phyloP scores from a whole-genome alignment of 2,113 vertebrate species.

The Sorex fumeus region DNA sequence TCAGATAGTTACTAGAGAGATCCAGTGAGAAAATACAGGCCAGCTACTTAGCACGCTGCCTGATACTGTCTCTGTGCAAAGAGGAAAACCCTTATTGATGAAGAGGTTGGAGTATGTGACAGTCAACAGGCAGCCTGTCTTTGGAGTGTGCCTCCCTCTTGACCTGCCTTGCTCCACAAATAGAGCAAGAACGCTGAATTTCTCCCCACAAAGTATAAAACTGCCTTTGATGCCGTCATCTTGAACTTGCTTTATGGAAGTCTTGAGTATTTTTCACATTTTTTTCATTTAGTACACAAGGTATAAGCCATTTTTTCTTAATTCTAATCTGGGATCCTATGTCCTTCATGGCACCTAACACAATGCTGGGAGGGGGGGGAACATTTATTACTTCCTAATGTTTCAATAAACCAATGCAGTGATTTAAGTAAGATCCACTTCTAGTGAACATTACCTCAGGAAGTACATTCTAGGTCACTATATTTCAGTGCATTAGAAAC shows the following conservation, averaged over 20 bases:
- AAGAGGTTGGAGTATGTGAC: neutral
- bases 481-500: conserved; percentile 8
- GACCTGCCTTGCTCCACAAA: neutral
- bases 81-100: neutral
- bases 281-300: neutral
- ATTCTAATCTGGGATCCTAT: neutral
- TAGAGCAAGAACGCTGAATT: neutral
- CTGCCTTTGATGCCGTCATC: neutral
- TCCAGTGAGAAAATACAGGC: neutral
- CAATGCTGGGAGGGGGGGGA: neutral
- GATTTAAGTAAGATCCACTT: neutral
- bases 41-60: neutral
- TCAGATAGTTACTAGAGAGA: conserved; percentile 1
- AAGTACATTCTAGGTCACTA: neutral
- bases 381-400: neutral
- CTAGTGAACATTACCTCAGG: neutral
- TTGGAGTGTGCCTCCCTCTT: neutral
- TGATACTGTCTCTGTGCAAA: neutral
- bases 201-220: neutral
- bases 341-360: neutral
- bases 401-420: too few relatives aligned
- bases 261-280: neutral
- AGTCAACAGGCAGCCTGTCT: neutral
- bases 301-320: conserved; percentile 2
- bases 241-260: neutral